Evolutionary conservation across 2,113 vertebrate genomes (phyloP), one percentile per base, ranked within the genome.

Genomic region (Heliornis fulica): DNA sequence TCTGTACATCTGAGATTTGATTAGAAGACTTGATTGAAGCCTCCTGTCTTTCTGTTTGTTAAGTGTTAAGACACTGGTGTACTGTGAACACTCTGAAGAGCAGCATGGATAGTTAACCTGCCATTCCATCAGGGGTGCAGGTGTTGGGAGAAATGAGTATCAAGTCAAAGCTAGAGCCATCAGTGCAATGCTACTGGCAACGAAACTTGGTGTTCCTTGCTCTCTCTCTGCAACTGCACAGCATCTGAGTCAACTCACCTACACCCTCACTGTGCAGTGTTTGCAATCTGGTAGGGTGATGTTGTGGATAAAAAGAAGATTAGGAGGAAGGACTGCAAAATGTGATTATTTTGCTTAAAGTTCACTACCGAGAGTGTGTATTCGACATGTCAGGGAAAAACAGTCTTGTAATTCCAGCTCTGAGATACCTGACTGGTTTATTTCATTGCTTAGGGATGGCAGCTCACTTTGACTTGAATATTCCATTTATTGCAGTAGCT

Each of bases 151-250:
- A 93, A 93, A 76, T 18, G 6, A 57, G 50, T 65, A 22, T 19
- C 76, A 71, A 78, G 66, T 82, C 38, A 78, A 66, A 82, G 36
- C 28, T 46, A 43, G 81, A 85, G 63, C 40, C 69, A 77, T 66
- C 23, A 34, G 51, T 65, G 57, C 23, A 68, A 32, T n/a, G 60
- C 43, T 34, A 29, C 32, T 28, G 64, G 60, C 53, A 72, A 48
- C 69, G 45, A 43, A 61, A 65, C 17, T 69, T 84, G 4, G 1
- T 4, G 7, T 83, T 92, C 48, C 51, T 93, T 31, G 8, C 10
- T 38, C 13, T 4, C 0, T 0, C 80, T 75, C 51, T 56, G 38
- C 28, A 70, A 2, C 48, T 72, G 48, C 69, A 51, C 4, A 15
- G 34, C 80, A 34, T 76, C 70, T 18, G n/a, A 76, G 36, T 38